Evolutionary conservation across 2,113 vertebrate genomes (phyloP).

Genomic region (Campylomormyrus tamandua): DNA sequence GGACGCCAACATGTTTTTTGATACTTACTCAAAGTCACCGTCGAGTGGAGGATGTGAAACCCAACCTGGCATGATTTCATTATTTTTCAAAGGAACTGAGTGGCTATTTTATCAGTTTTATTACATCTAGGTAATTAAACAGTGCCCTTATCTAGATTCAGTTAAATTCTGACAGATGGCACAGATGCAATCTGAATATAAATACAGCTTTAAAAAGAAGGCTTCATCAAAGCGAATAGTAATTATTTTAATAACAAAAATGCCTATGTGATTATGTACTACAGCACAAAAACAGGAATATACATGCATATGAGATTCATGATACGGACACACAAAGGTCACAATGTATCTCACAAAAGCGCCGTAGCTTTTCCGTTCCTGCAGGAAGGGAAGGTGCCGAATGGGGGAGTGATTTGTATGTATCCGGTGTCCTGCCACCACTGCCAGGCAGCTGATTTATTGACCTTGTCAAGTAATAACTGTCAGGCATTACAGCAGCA

Average conservation of each 20-base stretch:
- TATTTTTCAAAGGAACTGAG: slow-evolving; percentile 4
- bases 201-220: slow-evolving; percentile 5
- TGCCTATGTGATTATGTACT: not conserved
- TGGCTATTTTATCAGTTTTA: slow-evolving; percentile 6
- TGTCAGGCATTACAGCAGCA: not conserved
- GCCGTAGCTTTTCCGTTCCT: not conserved
- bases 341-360: not conserved
- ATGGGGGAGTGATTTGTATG: not conserved
- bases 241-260: slow-evolving; percentile 9
- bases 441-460: not conserved
- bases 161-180: slow-evolving; percentile 11
- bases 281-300: not conserved
- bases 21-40: not conserved
- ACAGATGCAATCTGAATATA: not conserved
- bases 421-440: not conserved
- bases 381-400: not conserved
- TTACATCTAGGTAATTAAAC: slow-evolving; percentile 13
- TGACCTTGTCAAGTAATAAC: slow-evolving; percentile 1
- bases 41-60: not conserved
- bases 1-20: not conserved
- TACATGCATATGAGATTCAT: not conserved
- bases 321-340: not conserved
- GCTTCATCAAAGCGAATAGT: slow-evolving; percentile 1
- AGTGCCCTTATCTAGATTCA: not conserved
- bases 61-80: not conserved